Evolutionary conservation across 2,888 invertebrate genomes (phyloP).

Genomic region (Chaitophorus viminalis): DNA sequence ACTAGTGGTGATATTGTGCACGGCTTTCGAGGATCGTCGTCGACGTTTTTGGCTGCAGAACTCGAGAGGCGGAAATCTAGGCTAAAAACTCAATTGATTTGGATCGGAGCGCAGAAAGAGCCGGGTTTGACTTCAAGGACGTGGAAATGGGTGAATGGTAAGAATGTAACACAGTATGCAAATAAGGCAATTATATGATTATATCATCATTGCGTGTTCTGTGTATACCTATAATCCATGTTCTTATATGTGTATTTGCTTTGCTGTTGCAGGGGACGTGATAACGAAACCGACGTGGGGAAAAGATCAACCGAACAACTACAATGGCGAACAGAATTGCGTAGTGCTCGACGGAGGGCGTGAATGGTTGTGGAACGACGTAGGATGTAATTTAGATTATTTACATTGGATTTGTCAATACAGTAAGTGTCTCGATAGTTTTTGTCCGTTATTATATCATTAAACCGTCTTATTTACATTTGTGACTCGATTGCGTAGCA

Average conservation of each 20-base stretch:
- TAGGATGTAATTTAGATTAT: conserved; percentile 92
- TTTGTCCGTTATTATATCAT: conserved; percentile 5
- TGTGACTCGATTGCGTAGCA: conserved; percentile 69
- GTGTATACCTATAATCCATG: not conserved
- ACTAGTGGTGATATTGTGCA: conserved; percentile 79
- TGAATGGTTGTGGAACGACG: conserved; percentile 94
- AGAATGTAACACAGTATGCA: conserved; percentile 65
- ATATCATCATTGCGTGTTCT: not conserved
- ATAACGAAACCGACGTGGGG: conserved; percentile 88
- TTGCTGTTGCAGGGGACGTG: conserved; percentile 75
- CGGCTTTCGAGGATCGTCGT: conserved; percentile 73
- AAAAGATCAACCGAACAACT: conserved; percentile 93
- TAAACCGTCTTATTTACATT: not conserved
- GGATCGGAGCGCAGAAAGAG: conserved; percentile 92
- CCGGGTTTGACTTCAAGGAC: conserved; percentile 83
- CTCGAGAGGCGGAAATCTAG: conserved; percentile 82
- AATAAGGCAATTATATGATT: too few relatives aligned
- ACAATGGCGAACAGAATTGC: conserved; percentile 94
- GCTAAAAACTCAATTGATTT: conserved; percentile 85
- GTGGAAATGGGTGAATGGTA: conserved; percentile 92
- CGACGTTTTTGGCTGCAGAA: conserved; percentile 79
- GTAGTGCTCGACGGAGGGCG: conserved; percentile 91
- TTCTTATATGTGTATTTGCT: not conserved
- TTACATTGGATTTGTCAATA: conserved; percentile 93
- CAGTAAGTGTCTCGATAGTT: conserved; percentile 72